These are phyloP conservation scores for Antheraea assamensis DNA, from an alignment of 2,888 invertebrate genomes.

Conservation along the genomic window DNA sequence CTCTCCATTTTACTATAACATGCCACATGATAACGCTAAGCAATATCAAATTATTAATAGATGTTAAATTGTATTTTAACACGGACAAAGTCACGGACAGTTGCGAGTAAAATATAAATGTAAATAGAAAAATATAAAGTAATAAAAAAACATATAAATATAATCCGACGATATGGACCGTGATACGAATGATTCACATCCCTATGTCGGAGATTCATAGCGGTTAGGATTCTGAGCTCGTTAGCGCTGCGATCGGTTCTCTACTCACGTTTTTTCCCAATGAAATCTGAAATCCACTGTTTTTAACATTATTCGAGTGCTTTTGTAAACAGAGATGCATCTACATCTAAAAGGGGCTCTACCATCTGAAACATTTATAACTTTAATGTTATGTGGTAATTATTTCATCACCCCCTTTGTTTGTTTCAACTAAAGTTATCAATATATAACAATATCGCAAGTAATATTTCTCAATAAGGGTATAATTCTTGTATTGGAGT, in stretches of 20 bases:
- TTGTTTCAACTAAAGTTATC: background rate
- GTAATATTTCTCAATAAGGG: background rate
- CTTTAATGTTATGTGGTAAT: background rate
- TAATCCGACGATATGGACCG: constrained; percentile 30
- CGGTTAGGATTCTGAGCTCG: constrained; percentile 42
- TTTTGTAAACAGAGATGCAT: constrained; percentile 10
- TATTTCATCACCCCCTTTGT: background rate
- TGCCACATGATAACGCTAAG: no score
- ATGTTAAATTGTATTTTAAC: no score
- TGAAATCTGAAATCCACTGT: constrained; percentile 19
- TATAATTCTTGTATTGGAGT: no score
- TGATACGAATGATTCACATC: constrained; percentile 25
- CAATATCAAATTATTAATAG: no score
- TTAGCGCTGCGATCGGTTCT: constrained; percentile 41
- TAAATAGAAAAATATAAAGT: no score
- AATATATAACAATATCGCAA: background rate
- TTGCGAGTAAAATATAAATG: no score
- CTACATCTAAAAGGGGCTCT: background rate
- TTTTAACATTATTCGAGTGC: constrained; percentile 16
- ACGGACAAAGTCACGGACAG: no score
- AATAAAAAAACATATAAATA: background rate
- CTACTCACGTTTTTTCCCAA: constrained; percentile 19
- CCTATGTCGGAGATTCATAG: constrained; percentile 43
- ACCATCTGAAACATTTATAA: background rate
- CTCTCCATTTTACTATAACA: no score